Conservation (phyloP, 2,888 invertebrate genomes). For the Oeneis ivallda region DNA sequence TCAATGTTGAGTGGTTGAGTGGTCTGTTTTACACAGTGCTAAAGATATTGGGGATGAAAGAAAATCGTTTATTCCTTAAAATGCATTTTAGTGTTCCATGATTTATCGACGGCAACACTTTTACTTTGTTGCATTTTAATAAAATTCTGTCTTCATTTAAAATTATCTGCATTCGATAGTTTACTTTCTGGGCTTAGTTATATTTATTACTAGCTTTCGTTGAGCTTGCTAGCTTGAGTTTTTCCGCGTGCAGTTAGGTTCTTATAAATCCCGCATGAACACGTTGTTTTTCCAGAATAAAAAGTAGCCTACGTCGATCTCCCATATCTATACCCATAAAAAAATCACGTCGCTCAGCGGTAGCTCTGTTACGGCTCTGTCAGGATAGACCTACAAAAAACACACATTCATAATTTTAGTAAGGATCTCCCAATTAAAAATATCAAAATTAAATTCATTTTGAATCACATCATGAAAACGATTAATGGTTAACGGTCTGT, state of each 20-base stretch:
- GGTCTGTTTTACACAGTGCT: constrained; percentile 45
- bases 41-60: background rate
- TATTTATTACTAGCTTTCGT: too few species aligned
- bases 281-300: too few species aligned
- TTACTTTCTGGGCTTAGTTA: background rate
- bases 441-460: background rate
- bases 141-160: constrained; percentile 13
- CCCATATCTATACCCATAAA: too few species aligned
- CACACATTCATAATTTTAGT: too few species aligned
- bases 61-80: constrained; percentile 10
- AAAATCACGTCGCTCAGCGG: too few species aligned
- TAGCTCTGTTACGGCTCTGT: too few species aligned
- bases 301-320: too few species aligned
- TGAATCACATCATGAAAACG: background rate
- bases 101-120: constrained; percentile 8
- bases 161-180: constrained; percentile 17
- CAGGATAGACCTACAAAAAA: too few species aligned
- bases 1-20: constrained; percentile 53
- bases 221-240: too few species aligned
- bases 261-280: too few species aligned
- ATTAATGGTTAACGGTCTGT: constrained; percentile 2
- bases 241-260: too few species aligned
- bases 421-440: too few species aligned
- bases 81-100: constrained; percentile 34
- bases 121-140: constrained; percentile 29